These are phyloP conservation scores for Sterrhoptilus dennistouni DNA, from an alignment of 2,113 vertebrate species.

Conservation along the genomic window DNA sequence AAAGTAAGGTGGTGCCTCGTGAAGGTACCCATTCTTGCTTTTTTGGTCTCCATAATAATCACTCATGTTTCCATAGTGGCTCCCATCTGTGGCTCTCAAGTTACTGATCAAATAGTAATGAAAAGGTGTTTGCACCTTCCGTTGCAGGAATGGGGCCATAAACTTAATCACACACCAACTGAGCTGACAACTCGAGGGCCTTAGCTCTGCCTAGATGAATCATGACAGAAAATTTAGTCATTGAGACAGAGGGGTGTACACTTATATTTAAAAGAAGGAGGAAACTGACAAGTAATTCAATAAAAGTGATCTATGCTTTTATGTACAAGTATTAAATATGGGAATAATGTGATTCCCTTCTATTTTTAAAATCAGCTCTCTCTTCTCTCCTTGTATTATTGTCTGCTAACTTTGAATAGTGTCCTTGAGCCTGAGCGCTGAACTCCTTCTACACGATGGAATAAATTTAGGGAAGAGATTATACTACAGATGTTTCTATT, in stretches of 20 bases:
- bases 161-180: neutral
- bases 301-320: neutral
- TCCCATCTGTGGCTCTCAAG: neutral
- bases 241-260: neutral
- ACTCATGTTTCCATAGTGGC: neutral
- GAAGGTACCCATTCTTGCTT: neutral
- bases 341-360: neutral
- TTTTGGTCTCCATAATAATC: neutral
- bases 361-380: neutral
- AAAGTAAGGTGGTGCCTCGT: neutral
- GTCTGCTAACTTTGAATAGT: neutral
- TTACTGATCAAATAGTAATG: slow-evolving; percentile 44
- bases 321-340: neutral
- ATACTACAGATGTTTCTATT: neutral
- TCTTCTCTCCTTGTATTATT: neutral
- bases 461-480: neutral
- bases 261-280: neutral
- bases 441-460: neutral
- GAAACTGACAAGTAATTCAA: neutral
- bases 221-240: neutral
- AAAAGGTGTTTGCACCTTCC: slow-evolving; percentile 4
- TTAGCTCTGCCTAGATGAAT: neutral
- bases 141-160: neutral
- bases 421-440: neutral
- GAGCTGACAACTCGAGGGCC: neutral